Conservation (phyloP, 2,888 invertebrate species). For the Magallana nippona region DNA sequence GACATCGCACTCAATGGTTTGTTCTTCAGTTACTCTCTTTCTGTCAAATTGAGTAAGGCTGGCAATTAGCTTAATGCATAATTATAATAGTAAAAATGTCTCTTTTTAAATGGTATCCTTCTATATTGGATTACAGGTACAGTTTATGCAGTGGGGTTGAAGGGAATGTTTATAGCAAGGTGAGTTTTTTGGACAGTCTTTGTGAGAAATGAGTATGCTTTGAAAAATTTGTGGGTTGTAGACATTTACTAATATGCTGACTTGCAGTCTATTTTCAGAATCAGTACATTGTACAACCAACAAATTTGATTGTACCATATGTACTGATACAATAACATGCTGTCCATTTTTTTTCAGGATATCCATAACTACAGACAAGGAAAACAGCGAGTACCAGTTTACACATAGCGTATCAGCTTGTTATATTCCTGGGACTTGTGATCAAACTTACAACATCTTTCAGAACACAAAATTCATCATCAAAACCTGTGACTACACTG, state of each 20-base stretch:
- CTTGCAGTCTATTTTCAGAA: too few species aligned
- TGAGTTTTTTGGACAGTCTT: background rate
- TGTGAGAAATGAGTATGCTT: too few species aligned
- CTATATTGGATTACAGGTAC: background rate
- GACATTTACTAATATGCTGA: too few species aligned
- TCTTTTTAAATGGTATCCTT: too few species aligned
- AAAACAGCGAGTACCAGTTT: slow-evolving; percentile 25
- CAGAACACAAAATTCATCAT: background rate
- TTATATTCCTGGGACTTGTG: background rate
- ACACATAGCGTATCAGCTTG: background rate
- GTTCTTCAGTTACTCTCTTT: background rate
- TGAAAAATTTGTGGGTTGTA: too few species aligned
- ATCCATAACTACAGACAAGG: background rate
- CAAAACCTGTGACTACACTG: slow-evolving; percentile 28
- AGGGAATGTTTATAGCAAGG: slow-evolving; percentile 15
- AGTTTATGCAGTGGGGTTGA: slow-evolving; percentile 2
- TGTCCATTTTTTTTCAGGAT: slow-evolving; percentile 16
- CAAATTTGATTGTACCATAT: too few species aligned
- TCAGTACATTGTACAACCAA: too few species aligned
- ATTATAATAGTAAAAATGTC: too few species aligned
- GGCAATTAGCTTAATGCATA: too few species aligned
- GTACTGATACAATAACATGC: too few species aligned
- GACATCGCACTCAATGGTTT: background rate
- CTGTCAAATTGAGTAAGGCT: too few species aligned
- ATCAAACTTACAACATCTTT: slow-evolving; percentile 28